These are phyloP conservation scores for Thalassophryne amazonica DNA, from an alignment of 2,797 vertebrate genomes.

Conservation along the genomic window DNA sequence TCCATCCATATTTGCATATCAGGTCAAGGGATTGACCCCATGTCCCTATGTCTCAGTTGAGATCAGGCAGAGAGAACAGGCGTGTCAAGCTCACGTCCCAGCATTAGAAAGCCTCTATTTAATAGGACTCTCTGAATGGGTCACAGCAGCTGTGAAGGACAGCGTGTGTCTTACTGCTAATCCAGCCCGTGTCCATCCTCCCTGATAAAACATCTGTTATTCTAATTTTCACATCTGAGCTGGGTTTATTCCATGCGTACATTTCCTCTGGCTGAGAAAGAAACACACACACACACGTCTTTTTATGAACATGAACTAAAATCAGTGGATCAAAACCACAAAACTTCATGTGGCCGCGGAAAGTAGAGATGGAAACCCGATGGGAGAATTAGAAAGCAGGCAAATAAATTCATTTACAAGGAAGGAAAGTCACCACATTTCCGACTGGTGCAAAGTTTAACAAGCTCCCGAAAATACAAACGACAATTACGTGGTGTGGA, in stretches of 20 bases:
- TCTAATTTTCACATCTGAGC: slow-evolving; percentile 50
- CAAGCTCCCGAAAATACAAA: slow-evolving; percentile 59
- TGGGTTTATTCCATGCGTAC: slow-evolving; percentile 33
- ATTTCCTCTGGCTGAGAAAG: slow-evolving; percentile 32
- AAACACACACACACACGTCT: slow-evolving; percentile 33
- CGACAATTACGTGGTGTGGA: slow-evolving; percentile 68
- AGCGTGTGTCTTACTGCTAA: slow-evolving; percentile 40
- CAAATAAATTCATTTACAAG: slow-evolving; percentile 73
- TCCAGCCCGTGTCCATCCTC: slow-evolving; percentile 33
- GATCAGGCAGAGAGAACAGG: no score
- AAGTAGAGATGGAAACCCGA: slow-evolving; percentile 42
- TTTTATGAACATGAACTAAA: slow-evolving; percentile 68
- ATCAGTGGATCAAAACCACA: slow-evolving; percentile 56
- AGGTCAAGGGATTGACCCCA: no score
- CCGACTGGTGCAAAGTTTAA: slow-evolving; percentile 62
- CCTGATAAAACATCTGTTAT: slow-evolving; percentile 65
- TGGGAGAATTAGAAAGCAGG: slow-evolving; percentile 52
- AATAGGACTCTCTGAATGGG: no score
- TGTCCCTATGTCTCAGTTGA: no score
- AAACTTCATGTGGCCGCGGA: slow-evolving; percentile 52
- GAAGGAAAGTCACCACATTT: slow-evolving; percentile 64
- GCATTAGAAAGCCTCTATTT: no score
- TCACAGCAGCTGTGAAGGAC: slow-evolving; percentile 47
- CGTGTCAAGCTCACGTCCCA: no score
- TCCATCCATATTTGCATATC: no score